Evolutionary conservation across 2,113 vertebrate genomes (phyloP), one percentile per base, ranked within the genome.

Genomic region (Pica pica): DNA sequence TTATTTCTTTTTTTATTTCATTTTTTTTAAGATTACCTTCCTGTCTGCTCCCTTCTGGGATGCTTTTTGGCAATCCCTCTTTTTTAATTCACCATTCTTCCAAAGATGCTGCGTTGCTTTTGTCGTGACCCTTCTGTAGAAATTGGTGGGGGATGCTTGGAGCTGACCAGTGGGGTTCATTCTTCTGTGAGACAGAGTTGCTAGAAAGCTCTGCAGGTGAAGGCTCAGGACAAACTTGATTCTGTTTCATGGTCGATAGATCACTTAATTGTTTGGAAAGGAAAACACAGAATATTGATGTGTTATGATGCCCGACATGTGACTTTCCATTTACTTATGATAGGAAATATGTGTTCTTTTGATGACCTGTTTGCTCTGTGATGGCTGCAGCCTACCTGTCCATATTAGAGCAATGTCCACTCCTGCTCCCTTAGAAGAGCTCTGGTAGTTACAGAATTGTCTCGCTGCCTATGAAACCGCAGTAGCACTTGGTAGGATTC

Each of bases 401-500:
- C 35, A 1, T 52, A 13, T 42, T 81, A 93, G 86, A 74, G 56
- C 83, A 83, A 33, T 3, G 10, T 96, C 95, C 95, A 95, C 92
- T 96, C 93, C 95, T 96, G 90, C 92, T 95, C 83, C 77, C 41
- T 61, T 81, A 78, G n/a, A 59, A 92, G 92, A 92, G 49, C 86
- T 82, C 61, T 83, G 57, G 10, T 78, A 86, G 92, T 56, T 90
- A 31, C 16, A 63, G 37, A 83, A 47, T 60, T 47, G 39, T 60
- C 47, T 41, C 28, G 3, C 84, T 79, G 39, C 5, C 1, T 78
- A 67, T 87, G 69, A 88, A 77, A 57, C 81, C 39, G 20, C 52
- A 42, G 13, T 68, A 88, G 44, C 28, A 8, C 59, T 79, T 41
- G 27, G 20, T 83, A 77, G 84, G 35, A 59, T 79, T 89, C 83